Conservation (phyloP, 2,797 vertebrate species). For the Gila robusta region DNA sequence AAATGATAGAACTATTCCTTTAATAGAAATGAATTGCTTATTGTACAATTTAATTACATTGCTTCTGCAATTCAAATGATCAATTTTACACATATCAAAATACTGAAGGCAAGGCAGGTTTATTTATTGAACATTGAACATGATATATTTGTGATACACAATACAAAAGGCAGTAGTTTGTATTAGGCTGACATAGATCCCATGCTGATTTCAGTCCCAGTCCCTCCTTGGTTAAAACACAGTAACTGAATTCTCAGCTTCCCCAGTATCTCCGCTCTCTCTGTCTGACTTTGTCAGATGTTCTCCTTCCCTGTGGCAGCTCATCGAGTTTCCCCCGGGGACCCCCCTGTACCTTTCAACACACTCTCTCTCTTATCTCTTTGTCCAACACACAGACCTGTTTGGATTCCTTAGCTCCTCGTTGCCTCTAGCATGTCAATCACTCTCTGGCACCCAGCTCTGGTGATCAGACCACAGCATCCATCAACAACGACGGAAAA, state of each 20-base stretch:
- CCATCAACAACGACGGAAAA: slow-evolving; percentile 26
- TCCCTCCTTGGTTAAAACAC: slow-evolving; percentile 11
- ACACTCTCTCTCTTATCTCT: slow-evolving; percentile 47
- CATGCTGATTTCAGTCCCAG: slow-evolving; percentile 3
- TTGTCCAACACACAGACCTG: slow-evolving; percentile 46
- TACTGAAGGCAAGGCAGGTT: too few relatives aligned
- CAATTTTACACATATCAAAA: not conserved
- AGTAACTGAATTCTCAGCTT: slow-evolving; percentile 25
- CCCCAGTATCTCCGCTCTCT: not conserved
- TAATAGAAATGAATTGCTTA: not conserved
- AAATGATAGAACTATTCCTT: not conserved
- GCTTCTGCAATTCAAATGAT: not conserved
- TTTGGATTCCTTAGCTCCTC: slow-evolving; percentile 43
- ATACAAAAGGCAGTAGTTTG: not conserved
- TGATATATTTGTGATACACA: not conserved
- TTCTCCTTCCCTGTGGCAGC: slow-evolving; percentile 28
- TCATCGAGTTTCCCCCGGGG: slow-evolving; percentile 27
- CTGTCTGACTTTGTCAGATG: slow-evolving; percentile 35
- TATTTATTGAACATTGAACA: not conserved
- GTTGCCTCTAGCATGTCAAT: slow-evolving; percentile 41
- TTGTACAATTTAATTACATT: not conserved
- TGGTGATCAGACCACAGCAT: slow-evolving; percentile 43
- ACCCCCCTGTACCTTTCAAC: slow-evolving; percentile 44
- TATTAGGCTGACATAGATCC: not conserved
- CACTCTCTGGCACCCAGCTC: slow-evolving; percentile 31